Evolutionary conservation across 2,113 vertebrate genomes (phyloP).

Genomic region (Anolis carolinensis): DNA sequence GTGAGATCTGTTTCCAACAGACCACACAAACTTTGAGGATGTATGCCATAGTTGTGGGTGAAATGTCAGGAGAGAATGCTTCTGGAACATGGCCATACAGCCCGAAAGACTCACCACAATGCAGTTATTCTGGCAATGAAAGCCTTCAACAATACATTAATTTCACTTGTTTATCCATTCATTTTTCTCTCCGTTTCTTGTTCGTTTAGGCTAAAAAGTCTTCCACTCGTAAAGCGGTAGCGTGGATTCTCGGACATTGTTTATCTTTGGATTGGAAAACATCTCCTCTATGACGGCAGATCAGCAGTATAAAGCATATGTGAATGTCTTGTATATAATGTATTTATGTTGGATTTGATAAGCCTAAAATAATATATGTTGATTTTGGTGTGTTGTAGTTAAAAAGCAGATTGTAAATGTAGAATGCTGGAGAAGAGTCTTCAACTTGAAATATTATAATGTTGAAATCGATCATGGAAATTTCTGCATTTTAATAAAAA

Average conservation of each 20-base stretch:
- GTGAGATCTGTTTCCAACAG: too few relatives aligned
- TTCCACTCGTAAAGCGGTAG: slow-evolving; percentile 65
- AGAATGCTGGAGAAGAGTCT: slow-evolving; percentile 37
- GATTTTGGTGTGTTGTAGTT: slow-evolving; percentile 50
- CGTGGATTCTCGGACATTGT: slow-evolving; percentile 13
- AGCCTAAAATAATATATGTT: slow-evolving; percentile 57
- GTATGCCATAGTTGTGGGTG: too few relatives aligned
- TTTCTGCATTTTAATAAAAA: slow-evolving; percentile 64
- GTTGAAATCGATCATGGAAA: slow-evolving; percentile 33
- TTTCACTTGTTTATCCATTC: slow-evolving; percentile 13
- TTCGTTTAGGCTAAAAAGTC: slow-evolving; percentile 71
- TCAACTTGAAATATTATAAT: slow-evolving; percentile 39
- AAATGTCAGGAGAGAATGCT: too few relatives aligned
- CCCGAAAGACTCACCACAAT: too few relatives aligned
- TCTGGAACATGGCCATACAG: too few relatives aligned
- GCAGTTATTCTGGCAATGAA: too few relatives aligned
- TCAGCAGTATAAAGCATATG: slow-evolving; percentile 24
- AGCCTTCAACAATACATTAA: too few relatives aligned
- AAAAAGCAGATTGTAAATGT: slow-evolving; percentile 33
- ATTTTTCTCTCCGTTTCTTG: slow-evolving; percentile 17
- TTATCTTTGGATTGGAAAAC: slow-evolving; percentile 12
- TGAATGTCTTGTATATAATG: slow-evolving; percentile 61
- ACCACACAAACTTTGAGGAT: too few relatives aligned
- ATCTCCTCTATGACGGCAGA: slow-evolving; percentile 66
- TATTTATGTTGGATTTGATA: slow-evolving; percentile 77